Evolutionary conservation across 2,797 vertebrate species (phyloP).

Genomic region (Gobio occitaniae): DNA sequence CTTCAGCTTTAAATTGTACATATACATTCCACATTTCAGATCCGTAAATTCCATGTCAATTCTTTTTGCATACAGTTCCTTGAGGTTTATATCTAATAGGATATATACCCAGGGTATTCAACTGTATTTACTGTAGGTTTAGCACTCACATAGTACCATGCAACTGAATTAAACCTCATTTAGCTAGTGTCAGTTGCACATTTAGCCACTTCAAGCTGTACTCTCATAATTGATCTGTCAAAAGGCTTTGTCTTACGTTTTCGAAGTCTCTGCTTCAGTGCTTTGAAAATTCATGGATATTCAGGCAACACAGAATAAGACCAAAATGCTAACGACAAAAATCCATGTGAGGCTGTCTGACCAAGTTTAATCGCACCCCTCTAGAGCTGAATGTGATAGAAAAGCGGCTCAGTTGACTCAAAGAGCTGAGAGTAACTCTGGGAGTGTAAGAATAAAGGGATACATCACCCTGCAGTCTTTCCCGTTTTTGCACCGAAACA

Average conservation of each 20-base stretch:
- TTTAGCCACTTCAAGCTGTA: conserved; percentile 14
- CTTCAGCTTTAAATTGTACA: conserved; percentile 27
- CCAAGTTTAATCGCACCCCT: conserved; percentile 14
- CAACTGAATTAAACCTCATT: conserved; percentile 22
- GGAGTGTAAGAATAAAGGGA: conserved; percentile 25
- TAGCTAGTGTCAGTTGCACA: not conserved
- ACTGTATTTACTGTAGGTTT: conserved; percentile 8
- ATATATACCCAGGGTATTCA: conserved; percentile 7
- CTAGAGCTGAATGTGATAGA: conserved; percentile 4
- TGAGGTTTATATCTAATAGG: not conserved
- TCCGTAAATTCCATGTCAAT: not conserved
- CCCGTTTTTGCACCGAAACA: conserved; percentile 66
- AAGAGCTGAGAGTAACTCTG: conserved; percentile 28
- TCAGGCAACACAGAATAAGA: not conserved
- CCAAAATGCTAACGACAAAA: conserved; percentile 23
- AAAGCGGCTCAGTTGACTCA: conserved; percentile 30
- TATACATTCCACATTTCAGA: conserved; percentile 13
- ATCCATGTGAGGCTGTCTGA: conserved; percentile 24
- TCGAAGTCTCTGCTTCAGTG: not conserved
- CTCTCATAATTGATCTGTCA: conserved; percentile 22
- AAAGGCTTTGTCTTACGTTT: conserved; percentile 39
- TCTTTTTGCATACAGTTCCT: not conserved
- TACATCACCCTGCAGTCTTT: conserved; percentile 36
- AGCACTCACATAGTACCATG: not conserved
- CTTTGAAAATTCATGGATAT: conserved; percentile 8